Percentiles rank a stretch among this genome's conserved stretches.
These are phyloP conservation scores for Serripes groenlandicus DNA, from an alignment of 2,888 invertebrate genomes.

Conservation along the genomic window DNA sequence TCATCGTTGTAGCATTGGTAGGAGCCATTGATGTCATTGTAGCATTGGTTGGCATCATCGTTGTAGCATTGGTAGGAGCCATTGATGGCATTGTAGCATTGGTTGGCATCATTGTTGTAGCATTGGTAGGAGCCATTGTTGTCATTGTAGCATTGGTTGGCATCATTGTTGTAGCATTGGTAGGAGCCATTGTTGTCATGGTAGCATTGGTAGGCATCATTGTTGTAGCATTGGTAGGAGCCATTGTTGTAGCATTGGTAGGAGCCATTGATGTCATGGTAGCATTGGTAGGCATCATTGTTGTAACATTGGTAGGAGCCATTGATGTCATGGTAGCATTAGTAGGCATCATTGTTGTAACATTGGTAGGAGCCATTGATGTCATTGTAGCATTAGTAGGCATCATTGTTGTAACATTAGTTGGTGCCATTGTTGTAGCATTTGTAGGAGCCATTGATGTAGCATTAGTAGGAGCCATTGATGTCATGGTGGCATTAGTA, in stretches of 20 bases:
- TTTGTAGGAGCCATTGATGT: background rate
- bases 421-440: background rate
- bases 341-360: background rate
- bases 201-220: background rate
- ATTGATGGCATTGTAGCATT: background rate
- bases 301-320: background rate
- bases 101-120: background rate
- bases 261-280: background rate
- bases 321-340: background rate
- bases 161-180: background rate
- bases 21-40: background rate
- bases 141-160: background rate
- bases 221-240: background rate
- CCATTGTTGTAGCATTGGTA: background rate
- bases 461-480: background rate
- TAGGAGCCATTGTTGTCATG: background rate
- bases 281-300: too few species aligned
- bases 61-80: background rate
- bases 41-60: background rate
- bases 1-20: slow-evolving; percentile 7
- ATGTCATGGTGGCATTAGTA: background rate
- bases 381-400: slow-evolving; percentile 13
- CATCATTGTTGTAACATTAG: background rate
- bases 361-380: background rate
- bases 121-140: too few species aligned